Evolutionary conservation across 2,797 vertebrate species (phyloP).

Genomic region (Philypnodon macrostomus): DNA sequence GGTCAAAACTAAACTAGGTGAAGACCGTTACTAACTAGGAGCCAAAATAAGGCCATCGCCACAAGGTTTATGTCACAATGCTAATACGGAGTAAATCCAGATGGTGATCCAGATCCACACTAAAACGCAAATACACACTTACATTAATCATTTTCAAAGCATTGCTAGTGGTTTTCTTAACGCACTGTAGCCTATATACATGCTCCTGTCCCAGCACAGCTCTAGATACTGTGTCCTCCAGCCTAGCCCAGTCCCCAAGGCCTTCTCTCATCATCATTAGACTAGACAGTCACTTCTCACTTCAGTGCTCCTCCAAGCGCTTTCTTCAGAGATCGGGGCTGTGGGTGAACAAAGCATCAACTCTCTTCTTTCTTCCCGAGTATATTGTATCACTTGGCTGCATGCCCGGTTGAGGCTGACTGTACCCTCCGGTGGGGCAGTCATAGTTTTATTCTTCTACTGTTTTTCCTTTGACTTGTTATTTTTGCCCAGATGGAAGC

Average conservation of each 20-base stretch:
- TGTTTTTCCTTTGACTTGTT: conserved; percentile 1
- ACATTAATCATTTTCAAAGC: too few relatives aligned
- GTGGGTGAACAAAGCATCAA: conserved; percentile 47
- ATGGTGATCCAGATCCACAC: too few relatives aligned
- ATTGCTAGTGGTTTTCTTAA: too few relatives aligned
- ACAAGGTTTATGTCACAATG: too few relatives aligned
- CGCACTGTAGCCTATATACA: too few relatives aligned
- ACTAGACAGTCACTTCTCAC: conserved; percentile 56
- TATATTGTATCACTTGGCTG: conserved; percentile 37
- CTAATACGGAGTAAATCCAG: too few relatives aligned
- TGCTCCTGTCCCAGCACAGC: too few relatives aligned
- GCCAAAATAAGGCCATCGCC: too few relatives aligned
- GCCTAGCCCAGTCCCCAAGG: conserved; percentile 48
- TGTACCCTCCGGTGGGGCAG: conserved; percentile 39
- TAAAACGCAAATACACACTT: too few relatives aligned
- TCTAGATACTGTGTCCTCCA: conserved; percentile 34
- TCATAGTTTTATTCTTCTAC: conserved; percentile 10
- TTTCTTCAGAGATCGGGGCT: conserved; percentile 23
- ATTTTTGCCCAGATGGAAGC: conserved; percentile 17
- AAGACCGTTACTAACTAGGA: too few relatives aligned
- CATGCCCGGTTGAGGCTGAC: conserved; percentile 19
- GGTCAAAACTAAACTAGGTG: too few relatives aligned
- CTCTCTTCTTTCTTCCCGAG: conserved; percentile 7
- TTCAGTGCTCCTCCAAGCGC: conserved; percentile 34
- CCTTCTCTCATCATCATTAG: conserved; percentile 56